Conservation (phyloP, 2,113 vertebrate genomes). For the Corvus cornix region DNA sequence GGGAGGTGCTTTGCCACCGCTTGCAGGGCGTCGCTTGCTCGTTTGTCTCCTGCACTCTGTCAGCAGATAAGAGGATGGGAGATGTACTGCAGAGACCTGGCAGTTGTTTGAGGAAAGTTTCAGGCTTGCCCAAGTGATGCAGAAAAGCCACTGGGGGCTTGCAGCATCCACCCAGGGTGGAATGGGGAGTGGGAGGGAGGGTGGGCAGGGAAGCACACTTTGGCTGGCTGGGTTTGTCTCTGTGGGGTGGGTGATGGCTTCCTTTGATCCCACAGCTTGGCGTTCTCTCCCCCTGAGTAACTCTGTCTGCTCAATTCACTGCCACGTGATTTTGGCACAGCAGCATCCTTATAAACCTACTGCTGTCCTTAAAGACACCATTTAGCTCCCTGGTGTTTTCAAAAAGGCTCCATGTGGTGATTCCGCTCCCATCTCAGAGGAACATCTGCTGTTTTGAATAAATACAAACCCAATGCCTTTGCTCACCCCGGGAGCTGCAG, state of each 20-base stretch:
- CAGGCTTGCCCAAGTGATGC: neutral
- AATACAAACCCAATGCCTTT: neutral
- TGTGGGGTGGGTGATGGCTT: neutral
- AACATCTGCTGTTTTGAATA: neutral
- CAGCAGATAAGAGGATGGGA: neutral
- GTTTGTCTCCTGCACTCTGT: neutral
- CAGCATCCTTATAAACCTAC: neutral
- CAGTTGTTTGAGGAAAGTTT: neutral
- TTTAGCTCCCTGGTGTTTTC: slow-evolving; percentile 26
- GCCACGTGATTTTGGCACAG: neutral
- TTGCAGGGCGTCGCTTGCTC: neutral
- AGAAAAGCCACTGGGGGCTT: neutral
- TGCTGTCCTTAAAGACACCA: neutral
- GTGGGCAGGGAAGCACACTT: neutral
- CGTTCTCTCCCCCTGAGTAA: neutral
- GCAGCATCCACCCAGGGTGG: neutral
- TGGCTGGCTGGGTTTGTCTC: neutral
- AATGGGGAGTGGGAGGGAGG: accelerated
- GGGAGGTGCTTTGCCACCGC: neutral
- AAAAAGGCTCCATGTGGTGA: neutral
- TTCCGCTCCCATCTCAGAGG: neutral
- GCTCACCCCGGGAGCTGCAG: neutral
- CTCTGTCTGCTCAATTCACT: neutral
- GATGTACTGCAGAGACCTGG: neutral
- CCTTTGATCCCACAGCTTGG: neutral